phyloP scores from a whole-genome alignment of 2,113 vertebrate genomes.

The Crotophaga sulcirostris region DNA sequence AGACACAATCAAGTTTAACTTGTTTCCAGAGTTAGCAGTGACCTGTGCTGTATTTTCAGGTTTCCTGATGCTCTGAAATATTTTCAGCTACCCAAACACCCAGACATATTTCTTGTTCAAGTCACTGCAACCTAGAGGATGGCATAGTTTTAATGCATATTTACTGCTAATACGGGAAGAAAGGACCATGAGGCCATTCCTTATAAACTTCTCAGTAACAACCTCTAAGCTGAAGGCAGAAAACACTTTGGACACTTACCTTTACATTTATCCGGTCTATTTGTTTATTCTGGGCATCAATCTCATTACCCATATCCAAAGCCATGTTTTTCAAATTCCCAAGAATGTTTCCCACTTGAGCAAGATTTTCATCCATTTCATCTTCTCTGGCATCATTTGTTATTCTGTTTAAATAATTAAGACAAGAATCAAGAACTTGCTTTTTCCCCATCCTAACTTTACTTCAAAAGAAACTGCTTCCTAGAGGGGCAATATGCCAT shows the following conservation, averaged over 20 bases:
- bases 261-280: conserved; percentile 88
- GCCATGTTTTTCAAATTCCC: conserved; percentile 93
- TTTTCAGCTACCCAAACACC: not conserved
- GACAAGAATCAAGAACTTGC: not conserved
- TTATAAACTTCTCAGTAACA: not conserved
- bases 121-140: not conserved
- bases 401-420: conserved; percentile 75
- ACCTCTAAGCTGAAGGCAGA: not conserved
- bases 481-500: not conserved
- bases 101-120: not conserved
- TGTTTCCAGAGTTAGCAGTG: not conserved
- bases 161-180: not conserved
- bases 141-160: not conserved
- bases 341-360: conserved; percentile 88
- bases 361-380: conserved; percentile 97
- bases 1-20: not conserved
- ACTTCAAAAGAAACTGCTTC: not conserved
- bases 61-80: not conserved
- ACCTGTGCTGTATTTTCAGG: not conserved
- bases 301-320: conserved; percentile 92
- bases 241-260: conserved; percentile 65
- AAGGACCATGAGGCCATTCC: not conserved
- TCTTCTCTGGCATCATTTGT: conserved; percentile 95
- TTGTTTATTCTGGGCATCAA: conserved; percentile 90
- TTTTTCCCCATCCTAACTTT: not conserved